These are phyloP conservation scores for Petroica traversi DNA, from an alignment of 2,113 vertebrate genomes.

Conservation along the genomic window DNA sequence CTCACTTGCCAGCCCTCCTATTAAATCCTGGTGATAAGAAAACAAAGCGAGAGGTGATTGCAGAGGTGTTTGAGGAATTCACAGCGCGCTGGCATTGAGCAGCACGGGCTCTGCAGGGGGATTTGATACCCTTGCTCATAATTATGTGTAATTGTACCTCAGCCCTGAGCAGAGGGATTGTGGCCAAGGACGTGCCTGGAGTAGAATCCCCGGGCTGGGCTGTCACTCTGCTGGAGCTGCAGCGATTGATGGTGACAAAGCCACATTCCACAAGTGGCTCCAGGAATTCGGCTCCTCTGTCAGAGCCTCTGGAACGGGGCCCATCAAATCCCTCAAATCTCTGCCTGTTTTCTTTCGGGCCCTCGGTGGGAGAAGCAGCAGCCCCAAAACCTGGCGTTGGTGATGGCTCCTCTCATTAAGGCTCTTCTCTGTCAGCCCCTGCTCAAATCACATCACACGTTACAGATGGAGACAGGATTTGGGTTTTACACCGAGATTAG, in stretches of 20 bases:
- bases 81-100: background rate
- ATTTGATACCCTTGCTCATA: background rate
- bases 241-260: background rate
- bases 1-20: slow-evolving; percentile 41
- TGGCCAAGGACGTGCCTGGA: background rate
- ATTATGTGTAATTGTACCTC: background rate
- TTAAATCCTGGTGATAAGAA: background rate
- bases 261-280: background rate
- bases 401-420: background rate
- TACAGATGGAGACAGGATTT: background rate
- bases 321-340: background rate
- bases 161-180: background rate
- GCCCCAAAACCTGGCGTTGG: background rate
- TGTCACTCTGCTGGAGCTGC: background rate
- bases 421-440: background rate
- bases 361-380: background rate
- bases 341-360: background rate
- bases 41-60: background rate
- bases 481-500: background rate
- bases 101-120: background rate
- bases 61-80: background rate
- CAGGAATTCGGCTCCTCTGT: background rate
- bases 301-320: background rate
- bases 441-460: background rate
- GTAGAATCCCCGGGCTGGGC: background rate